Evolutionary conservation across 2,888 invertebrate genomes (phyloP), one percentile per base, ranked within the genome.

Genomic region (Nudaria mundana): DNA sequence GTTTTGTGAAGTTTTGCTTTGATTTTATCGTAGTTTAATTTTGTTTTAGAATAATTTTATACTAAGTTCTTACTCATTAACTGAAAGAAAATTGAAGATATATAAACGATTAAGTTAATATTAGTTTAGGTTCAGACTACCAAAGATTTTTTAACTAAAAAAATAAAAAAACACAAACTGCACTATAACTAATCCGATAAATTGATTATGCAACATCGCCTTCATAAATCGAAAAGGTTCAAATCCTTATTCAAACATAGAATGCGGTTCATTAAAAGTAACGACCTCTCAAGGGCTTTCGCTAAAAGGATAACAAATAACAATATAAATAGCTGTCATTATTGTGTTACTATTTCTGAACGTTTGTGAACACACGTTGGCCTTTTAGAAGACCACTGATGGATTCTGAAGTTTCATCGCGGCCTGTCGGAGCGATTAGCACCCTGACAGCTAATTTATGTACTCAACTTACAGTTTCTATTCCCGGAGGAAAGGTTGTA

Each of bases 371-470:
- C 71, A 70, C 67, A 76, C 68, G 71, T 75, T 74, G 75, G 79
- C 74, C 77, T 78, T 79, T 80, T 67, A 81, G 76, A 76, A 76
- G 73, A 76, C 84, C 79, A 76, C 82, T 78, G 85, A 85, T 81
- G 79, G 79, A 79, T 80, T 83, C 83, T 83, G 76, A 77, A 85
- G 81, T 85, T 86, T 86, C 86, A 83, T 83, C 86, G 87, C 81
- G 79, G 84, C 73, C 81, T 86, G 88, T 83, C 83, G 68, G 79
- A 85, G 57, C 88, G 88, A 88, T 88, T 88, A 88, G 86, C 83
- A 77, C 55, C 60, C 69, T 84, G 87, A 87, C 88, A 88, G 86
- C 85, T 87, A 86, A 88, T 88, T 87, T 87, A 87, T 87, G 81
- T 83, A 84, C 83, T 83, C 83, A 82, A 86, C 83, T 85, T 83